Evolutionary conservation across 2,113 vertebrate species (phyloP).

Genomic region (Sinocyclocheilus anophthalmus): DNA sequence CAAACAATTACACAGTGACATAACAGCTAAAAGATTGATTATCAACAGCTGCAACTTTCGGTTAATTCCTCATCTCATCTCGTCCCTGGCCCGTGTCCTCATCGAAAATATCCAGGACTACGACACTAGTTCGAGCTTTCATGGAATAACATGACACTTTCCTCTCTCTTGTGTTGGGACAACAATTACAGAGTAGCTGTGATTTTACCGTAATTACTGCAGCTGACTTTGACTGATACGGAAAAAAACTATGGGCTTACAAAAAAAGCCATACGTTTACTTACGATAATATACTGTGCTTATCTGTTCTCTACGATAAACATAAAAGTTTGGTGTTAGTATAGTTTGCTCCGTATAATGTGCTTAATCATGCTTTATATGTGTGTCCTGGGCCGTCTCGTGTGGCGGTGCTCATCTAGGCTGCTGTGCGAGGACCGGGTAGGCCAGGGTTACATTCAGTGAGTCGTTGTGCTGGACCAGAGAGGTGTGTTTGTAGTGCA

Average conservation of each 20-base stretch:
- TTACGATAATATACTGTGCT: constrained; percentile 22
- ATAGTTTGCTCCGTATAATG: constrained; percentile 30
- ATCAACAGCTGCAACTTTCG: constrained; percentile 20
- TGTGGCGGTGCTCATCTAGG: constrained; percentile 84
- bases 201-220: constrained; percentile 18
- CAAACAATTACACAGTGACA: constrained; percentile 38
- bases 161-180: background rate
- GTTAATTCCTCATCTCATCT: background rate
- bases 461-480: constrained; percentile 99
- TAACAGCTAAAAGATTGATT: constrained; percentile 35
- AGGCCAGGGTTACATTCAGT: constrained; percentile 97
- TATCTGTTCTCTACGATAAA: constrained; percentile 43
- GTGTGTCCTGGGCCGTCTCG: background rate
- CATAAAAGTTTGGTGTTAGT: constrained; percentile 17
- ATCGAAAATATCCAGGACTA: background rate
- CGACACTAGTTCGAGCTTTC: too few species aligned
- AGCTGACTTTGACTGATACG: constrained; percentile 26
- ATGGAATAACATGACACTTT: background rate
- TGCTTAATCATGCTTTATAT: constrained; percentile 47
- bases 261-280: constrained; percentile 31
- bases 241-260: constrained; percentile 37
- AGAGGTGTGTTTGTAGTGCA: constrained; percentile 99
- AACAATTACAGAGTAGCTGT: constrained; percentile 23
- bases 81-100: background rate
- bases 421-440: constrained; percentile 95